Percentiles rank a stretch among this genome's conserved stretches.
phyloP scores from a whole-genome alignment of 2,797 vertebrate species.

The Brotogeris chrysoptera region DNA sequence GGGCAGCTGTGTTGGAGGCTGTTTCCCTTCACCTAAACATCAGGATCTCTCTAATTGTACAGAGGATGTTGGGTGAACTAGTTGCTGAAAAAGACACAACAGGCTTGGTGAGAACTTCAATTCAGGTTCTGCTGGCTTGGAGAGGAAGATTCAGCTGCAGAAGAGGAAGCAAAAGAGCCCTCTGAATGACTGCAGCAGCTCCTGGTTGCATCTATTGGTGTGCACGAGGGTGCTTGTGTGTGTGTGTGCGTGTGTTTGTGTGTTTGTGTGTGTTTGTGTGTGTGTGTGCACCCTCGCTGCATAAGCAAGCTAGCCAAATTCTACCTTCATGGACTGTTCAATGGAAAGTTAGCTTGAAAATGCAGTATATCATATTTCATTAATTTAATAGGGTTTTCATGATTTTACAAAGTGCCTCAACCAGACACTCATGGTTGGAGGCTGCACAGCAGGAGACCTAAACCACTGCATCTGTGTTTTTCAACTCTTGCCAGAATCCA shows the following conservation, averaged over 20 bases:
- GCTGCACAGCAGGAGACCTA: constrained; percentile 81
- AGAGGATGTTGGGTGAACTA: neutral
- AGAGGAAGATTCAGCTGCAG: neutral
- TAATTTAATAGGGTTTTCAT: constrained; percentile 87
- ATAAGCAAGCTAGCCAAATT: constrained; percentile 68
- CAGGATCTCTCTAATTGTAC: constrained; percentile 19
- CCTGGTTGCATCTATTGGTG: neutral
- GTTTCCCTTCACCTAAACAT: neutral
- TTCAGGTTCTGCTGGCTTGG: neutral
- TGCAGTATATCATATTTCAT: constrained; percentile 83
- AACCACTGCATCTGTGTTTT: constrained; percentile 86
- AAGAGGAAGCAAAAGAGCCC: neutral
- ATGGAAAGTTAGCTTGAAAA: constrained; percentile 79
- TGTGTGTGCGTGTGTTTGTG: neutral
- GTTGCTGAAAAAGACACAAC: neutral
- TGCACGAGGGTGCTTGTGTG: neutral
- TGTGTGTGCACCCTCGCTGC: neutral
- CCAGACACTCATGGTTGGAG: constrained; percentile 86
- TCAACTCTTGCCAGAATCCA: constrained; percentile 91
- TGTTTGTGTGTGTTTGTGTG: neutral
- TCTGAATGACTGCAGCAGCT: neutral
- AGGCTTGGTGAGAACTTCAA: neutral
- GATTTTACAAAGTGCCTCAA: constrained; percentile 87
- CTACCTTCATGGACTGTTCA: constrained; percentile 79
- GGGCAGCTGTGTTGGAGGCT: neutral